A percentile compares a stretch with the other conserved stretches of the same genome.
Conservation (phyloP, 2,888 invertebrate genomes). For the Seira musarum region DNA sequence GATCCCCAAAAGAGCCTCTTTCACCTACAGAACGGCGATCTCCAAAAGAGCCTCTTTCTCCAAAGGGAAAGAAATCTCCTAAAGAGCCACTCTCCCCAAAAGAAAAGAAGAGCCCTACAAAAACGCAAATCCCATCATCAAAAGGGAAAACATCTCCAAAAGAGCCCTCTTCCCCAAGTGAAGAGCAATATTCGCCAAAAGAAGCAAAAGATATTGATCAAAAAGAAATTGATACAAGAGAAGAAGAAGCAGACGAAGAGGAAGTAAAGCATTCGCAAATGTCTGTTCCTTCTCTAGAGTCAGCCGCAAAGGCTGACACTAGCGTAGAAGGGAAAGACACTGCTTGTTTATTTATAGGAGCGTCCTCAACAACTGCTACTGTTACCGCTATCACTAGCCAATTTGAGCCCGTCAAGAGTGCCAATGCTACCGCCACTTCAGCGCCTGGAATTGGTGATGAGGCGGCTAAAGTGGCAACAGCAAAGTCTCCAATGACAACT, state of each 20-base stretch:
- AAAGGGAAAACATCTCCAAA: not conserved
- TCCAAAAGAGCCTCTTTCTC: slow-evolving; percentile 40
- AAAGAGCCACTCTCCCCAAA: slow-evolving; percentile 37
- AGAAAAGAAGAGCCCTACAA: too few species aligned
- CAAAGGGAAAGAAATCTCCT: slow-evolving; percentile 22
- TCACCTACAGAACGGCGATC: not conserved
- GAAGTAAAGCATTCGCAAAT: slow-evolving; percentile 4
- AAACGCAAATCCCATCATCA: too few species aligned
- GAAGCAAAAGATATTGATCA: slow-evolving; percentile 48
- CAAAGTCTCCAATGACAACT: slow-evolving; percentile 59
- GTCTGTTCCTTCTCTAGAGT: slow-evolving; percentile 56
- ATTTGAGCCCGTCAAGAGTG: slow-evolving; percentile 22
- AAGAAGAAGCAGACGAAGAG: slow-evolving; percentile 47
- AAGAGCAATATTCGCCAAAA: slow-evolving; percentile 48
- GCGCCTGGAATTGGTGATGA: not conserved
- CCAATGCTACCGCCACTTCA: slow-evolving; percentile 39
- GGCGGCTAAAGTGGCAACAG: slow-evolving; percentile 40
- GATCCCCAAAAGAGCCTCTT: too few species aligned
- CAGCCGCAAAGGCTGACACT: slow-evolving; percentile 60
- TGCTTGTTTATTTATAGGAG: slow-evolving; percentile 55
- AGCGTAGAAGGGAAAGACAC: slow-evolving; percentile 57
- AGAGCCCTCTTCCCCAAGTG: slow-evolving; percentile 24
- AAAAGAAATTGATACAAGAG: slow-evolving; percentile 46
- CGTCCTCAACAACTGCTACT: slow-evolving; percentile 45
- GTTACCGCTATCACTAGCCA: slow-evolving; percentile 41